Base-by-base conservation (phyloP, 2,888 invertebrate species). In the Bombylius major region DNA sequence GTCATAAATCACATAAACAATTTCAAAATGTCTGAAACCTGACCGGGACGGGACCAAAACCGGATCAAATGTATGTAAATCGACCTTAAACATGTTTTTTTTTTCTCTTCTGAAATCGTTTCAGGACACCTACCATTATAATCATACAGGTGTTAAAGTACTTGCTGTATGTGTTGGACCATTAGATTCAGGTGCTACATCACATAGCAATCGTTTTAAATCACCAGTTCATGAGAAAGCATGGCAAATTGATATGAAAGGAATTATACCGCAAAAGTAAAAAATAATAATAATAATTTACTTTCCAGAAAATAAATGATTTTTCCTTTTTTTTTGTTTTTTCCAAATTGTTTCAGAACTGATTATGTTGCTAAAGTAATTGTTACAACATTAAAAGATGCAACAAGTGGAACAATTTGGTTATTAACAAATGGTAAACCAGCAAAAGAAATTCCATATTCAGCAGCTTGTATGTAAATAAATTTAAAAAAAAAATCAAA, bases 321-420 rank as follows among this genome's bases (percentile, higher is more conserved):
- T 39, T 39, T 11, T 42, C 8, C 11, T 42, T 48, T 52, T 55
- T 55, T 51, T 13, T 13, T 49, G 79, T 79, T 5, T 75, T n/a
- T n/a, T n/a, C n/a, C n/a, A 23, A 23, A 23, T 23, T 23, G 23
- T 23, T 23, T 23, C 23, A 86, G 86, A 63, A 75, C 82, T 9
- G 85, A 86, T 60, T 82, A 83, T 68, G 81, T 86, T n/a, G 84
- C 82, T 0, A 80, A 82, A 63, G 79, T 82, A 13, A 70, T 86
- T 58, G 76, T 84, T 46, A 82, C 85, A 57, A 75, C 86, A 42
- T 70, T 86, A 44, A 78, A 79, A 58, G 83, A 82, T 63, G 85
- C 81, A 11, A 79, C 81, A 62, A 85, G 82, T 66, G 86, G 86
- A n/a, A 81, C 82, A 0, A 81, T 84, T 56, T 86, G 86, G 86